Evolutionary conservation across 2,797 vertebrate species (phyloP).

Genomic region (Zalophus californianus): DNA sequence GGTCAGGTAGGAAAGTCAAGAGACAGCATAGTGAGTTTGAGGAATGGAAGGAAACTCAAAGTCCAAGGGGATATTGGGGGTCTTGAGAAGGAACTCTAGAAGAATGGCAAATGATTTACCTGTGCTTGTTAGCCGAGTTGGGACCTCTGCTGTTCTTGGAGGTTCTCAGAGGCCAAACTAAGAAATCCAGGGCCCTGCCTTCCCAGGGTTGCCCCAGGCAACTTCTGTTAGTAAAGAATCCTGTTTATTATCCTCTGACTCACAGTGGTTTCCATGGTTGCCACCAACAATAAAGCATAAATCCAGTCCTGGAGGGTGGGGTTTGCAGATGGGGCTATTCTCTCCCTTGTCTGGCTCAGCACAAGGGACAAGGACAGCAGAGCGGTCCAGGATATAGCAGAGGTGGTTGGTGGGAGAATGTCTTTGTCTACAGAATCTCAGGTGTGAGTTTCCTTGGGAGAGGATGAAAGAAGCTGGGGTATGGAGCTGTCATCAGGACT

Average conservation of each 20-base stretch:
- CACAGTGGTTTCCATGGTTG: conserved; percentile 58
- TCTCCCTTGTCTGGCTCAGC: not conserved
- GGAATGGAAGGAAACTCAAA: not conserved
- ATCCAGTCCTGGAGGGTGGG: conserved; percentile 15
- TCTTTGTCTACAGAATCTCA: not conserved
- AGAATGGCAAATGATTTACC: not conserved
- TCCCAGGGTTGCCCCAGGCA: not conserved
- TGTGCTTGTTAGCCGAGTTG: not conserved
- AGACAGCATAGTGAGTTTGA: not conserved
- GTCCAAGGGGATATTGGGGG: too few species aligned
- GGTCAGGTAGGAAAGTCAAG: not conserved
- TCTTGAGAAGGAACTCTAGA: not conserved
- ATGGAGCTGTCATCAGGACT: not conserved
- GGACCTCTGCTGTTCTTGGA: not conserved
- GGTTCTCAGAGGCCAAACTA: not conserved
- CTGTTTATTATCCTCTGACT: conserved; percentile 65
- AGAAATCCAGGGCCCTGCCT: not conserved
- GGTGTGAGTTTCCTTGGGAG: not conserved
- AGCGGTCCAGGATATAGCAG: not conserved
- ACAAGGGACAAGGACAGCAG: not conserved
- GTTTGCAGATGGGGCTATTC: not conserved
- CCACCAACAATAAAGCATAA: not conserved
- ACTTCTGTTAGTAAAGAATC: conserved; percentile 56
- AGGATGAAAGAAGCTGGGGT: not conserved
- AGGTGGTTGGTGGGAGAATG: not conserved